Evolutionary conservation across 2,113 vertebrate genomes (phyloP).

Genomic region (Trogon surrucura): DNA sequence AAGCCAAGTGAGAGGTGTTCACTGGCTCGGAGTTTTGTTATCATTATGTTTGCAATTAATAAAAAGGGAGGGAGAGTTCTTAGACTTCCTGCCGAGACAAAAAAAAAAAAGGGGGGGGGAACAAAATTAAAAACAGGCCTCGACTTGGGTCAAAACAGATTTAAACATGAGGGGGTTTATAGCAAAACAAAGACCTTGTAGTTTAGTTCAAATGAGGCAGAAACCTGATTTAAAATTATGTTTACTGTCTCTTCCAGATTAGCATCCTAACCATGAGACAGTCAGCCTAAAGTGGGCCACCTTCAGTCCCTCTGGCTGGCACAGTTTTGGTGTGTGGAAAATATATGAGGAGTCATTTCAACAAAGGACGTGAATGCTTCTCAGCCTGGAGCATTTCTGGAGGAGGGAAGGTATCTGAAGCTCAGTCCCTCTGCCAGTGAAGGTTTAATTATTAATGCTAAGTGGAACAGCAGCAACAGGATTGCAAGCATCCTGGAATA

Average conservation of each 20-base stretch:
- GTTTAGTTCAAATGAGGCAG: conserved; percentile 21
- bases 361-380: background rate
- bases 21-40: background rate
- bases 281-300: background rate
- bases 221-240: background rate
- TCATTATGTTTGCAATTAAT: background rate
- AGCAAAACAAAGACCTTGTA: background rate
- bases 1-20: conserved; percentile 19
- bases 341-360: conserved; percentile 1
- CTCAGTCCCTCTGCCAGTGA: background rate
- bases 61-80: conserved; percentile 10
- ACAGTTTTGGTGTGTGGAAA: background rate
- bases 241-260: background rate
- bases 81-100: background rate
- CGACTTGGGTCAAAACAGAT: conserved; percentile 1
- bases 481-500: conserved; percentile 24
- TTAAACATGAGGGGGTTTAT: background rate
- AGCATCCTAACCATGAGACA: background rate
- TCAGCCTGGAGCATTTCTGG: background rate
- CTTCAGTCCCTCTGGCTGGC: background rate
- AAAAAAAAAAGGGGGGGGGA: background rate
- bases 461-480: conserved; percentile 42
- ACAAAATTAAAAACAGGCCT: background rate
- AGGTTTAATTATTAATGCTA: conserved; percentile 55
- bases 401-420: conserved; percentile 17